These are phyloP conservation scores for Eucera pruinosa DNA, from an alignment of 2,888 invertebrate species.

Conservation along the genomic window DNA sequence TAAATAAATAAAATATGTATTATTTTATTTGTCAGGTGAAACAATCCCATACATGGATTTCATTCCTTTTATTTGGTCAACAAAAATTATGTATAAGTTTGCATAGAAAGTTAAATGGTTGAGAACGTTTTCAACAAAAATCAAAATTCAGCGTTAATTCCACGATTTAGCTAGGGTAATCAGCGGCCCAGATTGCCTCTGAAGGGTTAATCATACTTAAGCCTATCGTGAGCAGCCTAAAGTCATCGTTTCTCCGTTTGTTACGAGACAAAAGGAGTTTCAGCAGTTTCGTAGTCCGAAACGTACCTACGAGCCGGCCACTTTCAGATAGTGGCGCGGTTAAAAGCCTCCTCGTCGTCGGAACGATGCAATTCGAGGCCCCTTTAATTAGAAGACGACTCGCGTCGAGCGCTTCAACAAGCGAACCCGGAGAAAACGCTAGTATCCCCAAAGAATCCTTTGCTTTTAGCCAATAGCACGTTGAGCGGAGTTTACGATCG, in stretches of 20 bases:
- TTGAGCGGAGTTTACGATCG: constrained; percentile 36
- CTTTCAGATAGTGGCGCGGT: constrained; percentile 20
- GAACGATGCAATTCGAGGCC: constrained; percentile 37
- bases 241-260: constrained; percentile 27
- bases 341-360: constrained; percentile 26
- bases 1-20: too few species aligned
- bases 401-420: constrained; percentile 14
- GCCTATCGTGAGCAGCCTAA: not conserved
- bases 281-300: constrained; percentile 15
- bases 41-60: too few species aligned
- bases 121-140: not conserved
- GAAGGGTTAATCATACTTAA: too few species aligned
- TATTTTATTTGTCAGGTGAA: too few species aligned
- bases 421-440: constrained; percentile 4
- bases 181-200: too few species aligned
- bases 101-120: too few species aligned
- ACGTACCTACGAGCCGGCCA: constrained; percentile 8
- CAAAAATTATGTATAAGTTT: too few species aligned
- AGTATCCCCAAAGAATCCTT: constrained; percentile 17
- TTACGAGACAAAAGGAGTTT: constrained; percentile 16
- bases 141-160: too few species aligned
- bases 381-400: constrained; percentile 47
- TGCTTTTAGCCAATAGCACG: constrained; percentile 21
- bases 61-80: too few species aligned
- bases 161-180: too few species aligned